phyloP scores from a whole-genome alignment of 2,113 vertebrate species.

The Ictalurus furcatus region DNA sequence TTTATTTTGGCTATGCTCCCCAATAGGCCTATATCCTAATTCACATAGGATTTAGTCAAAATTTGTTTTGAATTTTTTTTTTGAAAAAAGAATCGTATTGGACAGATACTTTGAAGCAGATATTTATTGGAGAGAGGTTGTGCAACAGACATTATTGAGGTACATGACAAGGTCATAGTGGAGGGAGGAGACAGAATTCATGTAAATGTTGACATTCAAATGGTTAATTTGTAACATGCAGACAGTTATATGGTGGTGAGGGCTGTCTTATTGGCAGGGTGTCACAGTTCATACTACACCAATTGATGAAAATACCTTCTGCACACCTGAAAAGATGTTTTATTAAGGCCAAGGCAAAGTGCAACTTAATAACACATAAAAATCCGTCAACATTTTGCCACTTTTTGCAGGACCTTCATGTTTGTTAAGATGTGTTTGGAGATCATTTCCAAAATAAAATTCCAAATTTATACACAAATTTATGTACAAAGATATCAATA shows the following conservation, averaged over 20 bases:
- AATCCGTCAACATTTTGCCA: neutral
- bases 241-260: slow-evolving; percentile 3
- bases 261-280: neutral
- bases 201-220: slow-evolving; percentile 41
- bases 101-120: slow-evolving; percentile 81
- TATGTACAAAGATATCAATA: neutral
- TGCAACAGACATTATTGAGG: slow-evolving; percentile 91
- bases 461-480: neutral
- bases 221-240: neutral
- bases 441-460: neutral
- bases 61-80: neutral
- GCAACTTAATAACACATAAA: slow-evolving; percentile 1
- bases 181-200: slow-evolving; percentile 60
- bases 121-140: slow-evolving; percentile 85
- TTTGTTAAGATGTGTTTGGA: slow-evolving; percentile 1
- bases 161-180: slow-evolving; percentile 85
- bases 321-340: slow-evolving; percentile 7
- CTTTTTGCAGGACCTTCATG: neutral
- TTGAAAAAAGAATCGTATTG: no score
- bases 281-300: slow-evolving; percentile 2
- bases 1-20: neutral
- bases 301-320: neutral
- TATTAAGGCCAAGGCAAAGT: slow-evolving; percentile 5
- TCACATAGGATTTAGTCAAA: neutral
- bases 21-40: neutral